Percentiles rank a stretch among this genome's conserved stretches.
Conservation (phyloP, 2,797 vertebrate genomes). For the Sciaenops ocellatus region DNA sequence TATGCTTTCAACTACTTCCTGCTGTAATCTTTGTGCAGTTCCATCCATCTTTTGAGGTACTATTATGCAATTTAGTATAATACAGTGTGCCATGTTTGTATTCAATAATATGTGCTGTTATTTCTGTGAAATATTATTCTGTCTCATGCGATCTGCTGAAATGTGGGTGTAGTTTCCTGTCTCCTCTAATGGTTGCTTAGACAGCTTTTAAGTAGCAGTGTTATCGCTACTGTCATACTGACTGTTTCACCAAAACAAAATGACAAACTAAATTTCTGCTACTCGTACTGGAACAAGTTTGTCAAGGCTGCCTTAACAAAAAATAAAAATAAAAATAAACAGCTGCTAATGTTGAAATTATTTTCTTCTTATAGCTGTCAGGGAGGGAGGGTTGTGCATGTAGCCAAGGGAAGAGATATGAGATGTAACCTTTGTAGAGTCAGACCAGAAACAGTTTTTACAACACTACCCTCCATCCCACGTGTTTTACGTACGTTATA, state of each 20-base stretch:
- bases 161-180: constrained; percentile 43
- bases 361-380: neutral
- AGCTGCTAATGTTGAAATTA: neutral
- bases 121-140: no score
- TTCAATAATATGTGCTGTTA: no score
- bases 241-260: neutral
- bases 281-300: neutral
- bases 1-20: no score
- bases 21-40: no score
- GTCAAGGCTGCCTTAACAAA: neutral
- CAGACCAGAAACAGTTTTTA: neutral
- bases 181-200: neutral
- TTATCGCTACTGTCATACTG: neutral
- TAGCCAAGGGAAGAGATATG: neutral
- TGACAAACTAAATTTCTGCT: neutral
- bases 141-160: neutral
- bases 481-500: neutral
- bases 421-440: neutral
- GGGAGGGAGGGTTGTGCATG: neutral
- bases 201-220: neutral
- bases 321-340: neutral
- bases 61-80: no score
- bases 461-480: neutral
- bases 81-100: no score
- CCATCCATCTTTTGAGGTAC: no score